Base-by-base conservation (phyloP, 2,113 vertebrate genomes). In the Gasterosteus aculeatus region DNA sequence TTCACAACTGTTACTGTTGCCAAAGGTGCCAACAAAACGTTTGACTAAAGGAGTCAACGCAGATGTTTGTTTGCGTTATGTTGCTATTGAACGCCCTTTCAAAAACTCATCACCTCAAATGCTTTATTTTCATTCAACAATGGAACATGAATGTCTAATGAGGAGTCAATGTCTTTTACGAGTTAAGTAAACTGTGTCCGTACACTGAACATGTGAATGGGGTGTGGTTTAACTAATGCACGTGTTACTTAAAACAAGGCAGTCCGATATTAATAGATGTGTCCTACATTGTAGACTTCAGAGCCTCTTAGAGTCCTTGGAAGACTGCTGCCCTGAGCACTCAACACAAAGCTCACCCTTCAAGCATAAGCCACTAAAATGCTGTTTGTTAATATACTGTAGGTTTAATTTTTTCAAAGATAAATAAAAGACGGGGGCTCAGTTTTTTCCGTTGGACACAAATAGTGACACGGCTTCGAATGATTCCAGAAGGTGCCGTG, bases 401-500 rank as follows among this genome's bases (percentile, higher is more conserved):
- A 19, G 9, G 18, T 60, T 35, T 63, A 58, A 58, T 33, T 39
- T 67, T 60, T 66, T 38, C 14, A 66, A 42, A 42, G 2, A 11
- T 22, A 12, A 66, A 19, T 11, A 0, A 19, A 69, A 72, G 63
- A 42, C 22, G 47, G 15, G 46, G 53, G 33, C 66, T 83, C 61
- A 31, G 69, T 74, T 69, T 74, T 69, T 67, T 38, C 56, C 33
- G n/a, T 77, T 57, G 39, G 29, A 60, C 7, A 10, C 1, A 63
- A 46, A 46, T 35, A 49, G 67, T 75, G 66, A 70, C 69, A 78
- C 59, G 71, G 64, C 60, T 68, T 70, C 29, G 76, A 64, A 84
- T 70, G 69, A 82, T 60, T 78, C 60, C 57, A 85, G 59, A 75
- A 75, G 78, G 75, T 61, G 67, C 69, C 72, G 42, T 46, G 70